Percentiles rank a stretch among this genome's conserved stretches.
Conservation (phyloP, 2,888 invertebrate genomes). For the Lissonota sp. region DNA sequence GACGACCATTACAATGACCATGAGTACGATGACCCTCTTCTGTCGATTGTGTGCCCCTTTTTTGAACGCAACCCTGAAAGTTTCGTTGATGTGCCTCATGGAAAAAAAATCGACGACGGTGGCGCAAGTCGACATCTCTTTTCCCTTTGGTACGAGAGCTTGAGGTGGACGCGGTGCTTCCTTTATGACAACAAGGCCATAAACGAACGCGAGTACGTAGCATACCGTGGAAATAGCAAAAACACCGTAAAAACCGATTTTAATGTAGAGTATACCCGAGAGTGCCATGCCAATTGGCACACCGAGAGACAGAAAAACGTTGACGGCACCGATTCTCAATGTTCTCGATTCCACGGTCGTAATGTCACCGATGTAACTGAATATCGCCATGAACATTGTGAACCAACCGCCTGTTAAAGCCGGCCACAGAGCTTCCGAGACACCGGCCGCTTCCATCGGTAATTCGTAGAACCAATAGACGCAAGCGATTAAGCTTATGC, state of each 20-base stretch:
- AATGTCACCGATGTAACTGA: constrained; percentile 95
- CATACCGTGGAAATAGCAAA: constrained; percentile 91
- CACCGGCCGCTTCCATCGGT: constrained; percentile 92
- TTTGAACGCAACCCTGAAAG: constrained; percentile 92
- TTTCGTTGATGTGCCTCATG: constrained; percentile 90
- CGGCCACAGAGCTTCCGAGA: constrained; percentile 92
- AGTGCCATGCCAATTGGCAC: constrained; percentile 95
- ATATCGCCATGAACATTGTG: constrained; percentile 95
- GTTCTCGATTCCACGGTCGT: constrained; percentile 94
- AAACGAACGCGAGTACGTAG: constrained; percentile 90
- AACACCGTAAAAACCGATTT: constrained; percentile 93
- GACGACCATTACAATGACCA: constrained; percentile 93
- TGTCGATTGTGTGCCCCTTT: constrained; percentile 90
- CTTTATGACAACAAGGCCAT: constrained; percentile 89
- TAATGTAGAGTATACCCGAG: constrained; percentile 91
- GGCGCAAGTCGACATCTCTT: constrained; percentile 83
- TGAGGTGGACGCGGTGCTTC: constrained; percentile 85
- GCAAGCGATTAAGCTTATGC: constrained; percentile 91
- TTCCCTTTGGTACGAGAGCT: constrained; percentile 81
- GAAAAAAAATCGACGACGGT: constrained; percentile 91
- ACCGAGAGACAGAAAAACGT: constrained; percentile 94
- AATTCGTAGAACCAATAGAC: constrained; percentile 92
- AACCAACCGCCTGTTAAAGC: constrained; percentile 94
- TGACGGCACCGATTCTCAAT: constrained; percentile 93
- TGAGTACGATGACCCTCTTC: constrained; percentile 90